Conservation (phyloP, 2,888 invertebrate genomes). For the Tenthredo livida region DNA sequence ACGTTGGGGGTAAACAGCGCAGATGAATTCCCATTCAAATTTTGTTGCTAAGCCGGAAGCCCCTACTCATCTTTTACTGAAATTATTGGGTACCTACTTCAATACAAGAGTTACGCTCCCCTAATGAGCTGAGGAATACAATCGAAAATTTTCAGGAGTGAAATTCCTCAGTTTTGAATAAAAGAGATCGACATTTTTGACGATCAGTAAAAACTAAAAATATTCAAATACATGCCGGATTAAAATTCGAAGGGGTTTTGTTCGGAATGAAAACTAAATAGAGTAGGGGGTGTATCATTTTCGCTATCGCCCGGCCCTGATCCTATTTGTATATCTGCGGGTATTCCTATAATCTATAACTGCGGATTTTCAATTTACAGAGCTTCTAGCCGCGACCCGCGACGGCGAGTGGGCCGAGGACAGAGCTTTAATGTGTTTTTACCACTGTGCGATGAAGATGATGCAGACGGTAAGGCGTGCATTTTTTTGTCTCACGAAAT, state of each 20-base stretch:
- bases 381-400: slow-evolving; percentile 57
- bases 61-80: background rate
- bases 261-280: background rate
- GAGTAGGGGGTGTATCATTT: background rate
- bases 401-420: slow-evolving; percentile 63
- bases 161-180: background rate
- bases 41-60: background rate
- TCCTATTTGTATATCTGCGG: background rate
- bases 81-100: no score
- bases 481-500: background rate
- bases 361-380: slow-evolving; percentile 65
- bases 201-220: background rate
- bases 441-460: slow-evolving; percentile 79
- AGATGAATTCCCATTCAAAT: background rate
- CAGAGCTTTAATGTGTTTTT: slow-evolving; percentile 78
- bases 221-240: background rate
- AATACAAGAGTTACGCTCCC: background rate
- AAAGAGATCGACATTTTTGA: background rate
- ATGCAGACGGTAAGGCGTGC: slow-evolving; percentile 79
- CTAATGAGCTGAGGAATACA: background rate
- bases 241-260: background rate
- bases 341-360: slow-evolving; percentile 58
- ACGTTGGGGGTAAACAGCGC: background rate
- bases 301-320: no score
- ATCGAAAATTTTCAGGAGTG: no score